Evolutionary conservation across 2,888 invertebrate species (phyloP).

Genomic region (Agriopis aurantiaria): DNA sequence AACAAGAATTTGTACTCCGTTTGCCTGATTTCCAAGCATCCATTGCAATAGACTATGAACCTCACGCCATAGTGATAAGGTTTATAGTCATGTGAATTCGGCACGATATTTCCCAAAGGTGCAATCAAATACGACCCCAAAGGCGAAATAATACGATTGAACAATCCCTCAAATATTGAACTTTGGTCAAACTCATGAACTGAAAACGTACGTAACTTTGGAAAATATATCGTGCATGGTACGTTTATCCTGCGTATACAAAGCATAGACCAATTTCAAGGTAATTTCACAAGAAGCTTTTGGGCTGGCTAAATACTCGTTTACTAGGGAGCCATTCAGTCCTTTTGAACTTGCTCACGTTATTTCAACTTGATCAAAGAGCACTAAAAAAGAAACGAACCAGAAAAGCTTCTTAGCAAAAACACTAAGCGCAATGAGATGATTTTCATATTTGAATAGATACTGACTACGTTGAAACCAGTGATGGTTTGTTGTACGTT

Average conservation of each 20-base stretch:
- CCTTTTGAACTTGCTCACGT: background rate
- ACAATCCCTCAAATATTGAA: constrained; percentile 39
- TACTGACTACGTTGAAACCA: too few relatives aligned
- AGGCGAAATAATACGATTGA: constrained; percentile 42
- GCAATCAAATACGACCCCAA: constrained; percentile 42
- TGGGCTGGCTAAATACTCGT: background rate
- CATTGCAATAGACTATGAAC: constrained; percentile 20
- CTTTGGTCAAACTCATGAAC: constrained; percentile 30
- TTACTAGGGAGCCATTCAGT: background rate
- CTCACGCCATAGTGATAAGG: constrained; percentile 26
- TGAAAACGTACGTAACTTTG: constrained; percentile 24
- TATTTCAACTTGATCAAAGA: background rate
- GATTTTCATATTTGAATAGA: too few relatives aligned
- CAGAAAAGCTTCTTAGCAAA: too few relatives aligned
- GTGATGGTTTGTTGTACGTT: too few relatives aligned
- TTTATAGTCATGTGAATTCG: constrained; percentile 22
- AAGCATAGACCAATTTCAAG: background rate
- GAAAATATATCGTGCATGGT: constrained; percentile 13
- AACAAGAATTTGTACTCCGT: constrained; percentile 8
- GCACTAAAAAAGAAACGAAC: too few relatives aligned
- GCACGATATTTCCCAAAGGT: constrained; percentile 36
- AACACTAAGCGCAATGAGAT: too few relatives aligned
- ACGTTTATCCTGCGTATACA: background rate
- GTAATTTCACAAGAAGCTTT: too few relatives aligned
- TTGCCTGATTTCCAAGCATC: constrained; percentile 5